These are phyloP conservation scores for Andrena flavipes DNA, from an alignment of 2,888 invertebrate species.

Conservation along the genomic window DNA sequence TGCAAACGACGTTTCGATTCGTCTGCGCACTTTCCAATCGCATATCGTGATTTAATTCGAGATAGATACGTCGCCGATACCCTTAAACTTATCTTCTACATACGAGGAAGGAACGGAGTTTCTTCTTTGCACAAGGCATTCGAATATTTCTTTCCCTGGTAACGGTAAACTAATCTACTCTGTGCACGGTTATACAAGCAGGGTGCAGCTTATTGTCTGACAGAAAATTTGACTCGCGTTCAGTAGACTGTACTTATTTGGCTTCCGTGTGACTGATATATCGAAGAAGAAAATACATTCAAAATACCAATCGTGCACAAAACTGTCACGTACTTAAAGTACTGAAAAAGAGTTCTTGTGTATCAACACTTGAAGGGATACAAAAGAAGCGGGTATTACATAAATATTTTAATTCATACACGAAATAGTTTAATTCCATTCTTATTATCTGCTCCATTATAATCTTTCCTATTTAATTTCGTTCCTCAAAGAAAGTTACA, in stretches of 20 bases:
- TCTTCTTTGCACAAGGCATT: slow-evolving; percentile 26
- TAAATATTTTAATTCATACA: no score
- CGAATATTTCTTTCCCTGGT: slow-evolving; percentile 34
- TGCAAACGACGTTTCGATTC: slow-evolving; percentile 48
- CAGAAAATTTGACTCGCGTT: not conserved
- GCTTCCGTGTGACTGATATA: no score
- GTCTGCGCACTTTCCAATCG: slow-evolving; percentile 52
- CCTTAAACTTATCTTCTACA: slow-evolving; percentile 7
- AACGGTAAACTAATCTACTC: slow-evolving; percentile 52
- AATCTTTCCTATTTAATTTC: no score
- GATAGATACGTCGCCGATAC: slow-evolving; percentile 31
- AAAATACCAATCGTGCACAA: no score
- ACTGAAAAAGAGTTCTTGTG: no score
- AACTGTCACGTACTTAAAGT: no score
- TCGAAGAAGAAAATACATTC: no score
- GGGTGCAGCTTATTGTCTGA: not conserved
- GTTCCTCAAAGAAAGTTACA: no score
- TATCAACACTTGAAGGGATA: no score
- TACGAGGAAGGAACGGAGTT: not conserved
- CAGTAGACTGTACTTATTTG: not conserved
- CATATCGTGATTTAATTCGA: slow-evolving; percentile 54
- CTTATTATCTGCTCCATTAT: no score
- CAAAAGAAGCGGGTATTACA: no score
- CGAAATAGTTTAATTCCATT: no score
- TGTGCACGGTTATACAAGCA: not conserved